Percentiles rank a stretch among this genome's conserved stretches.
Conservation (phyloP, 64 coral and sea anemone genomes). For the Porites australiensis region DNA sequence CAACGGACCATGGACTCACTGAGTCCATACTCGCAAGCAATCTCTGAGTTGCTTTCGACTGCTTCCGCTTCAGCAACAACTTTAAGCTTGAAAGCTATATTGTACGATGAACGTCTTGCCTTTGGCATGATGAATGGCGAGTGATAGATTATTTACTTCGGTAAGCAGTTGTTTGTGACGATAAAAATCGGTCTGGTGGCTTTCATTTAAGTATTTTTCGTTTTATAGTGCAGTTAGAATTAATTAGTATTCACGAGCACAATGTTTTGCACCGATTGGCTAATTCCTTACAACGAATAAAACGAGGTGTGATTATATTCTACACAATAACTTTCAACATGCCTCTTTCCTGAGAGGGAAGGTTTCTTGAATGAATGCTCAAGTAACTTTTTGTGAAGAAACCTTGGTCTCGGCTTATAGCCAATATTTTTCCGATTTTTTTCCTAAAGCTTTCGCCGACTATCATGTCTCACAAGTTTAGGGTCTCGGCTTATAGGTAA, state of each 20-base stretch:
- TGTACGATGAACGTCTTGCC: neutral
- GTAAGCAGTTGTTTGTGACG: neutral
- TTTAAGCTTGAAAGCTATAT: conserved; percentile 26
- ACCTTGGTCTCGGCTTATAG: conserved; percentile 8
- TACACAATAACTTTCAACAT: too few species aligned
- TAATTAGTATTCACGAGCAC: conserved; percentile 20
- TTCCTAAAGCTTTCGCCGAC: neutral
- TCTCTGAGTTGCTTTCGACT: conserved; percentile 13
- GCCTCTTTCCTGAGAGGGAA: too few species aligned
- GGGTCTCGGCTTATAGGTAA: conserved; percentile 13
- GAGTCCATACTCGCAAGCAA: neutral
- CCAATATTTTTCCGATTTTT: neutral
- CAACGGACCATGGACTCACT: conserved; percentile 37
- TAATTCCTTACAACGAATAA: conserved; percentile 21
- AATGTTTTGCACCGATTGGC: neutral
- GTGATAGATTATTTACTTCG: neutral
- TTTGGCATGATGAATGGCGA: neutral
- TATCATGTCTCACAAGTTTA: conserved; percentile 7
- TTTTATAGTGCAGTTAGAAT: neutral
- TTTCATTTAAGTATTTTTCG: neutral
- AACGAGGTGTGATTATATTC: neutral
- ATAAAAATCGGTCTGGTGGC: neutral
- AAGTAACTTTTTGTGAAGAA: neutral
- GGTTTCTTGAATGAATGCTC: too few species aligned
- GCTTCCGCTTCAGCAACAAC: conserved; percentile 21